Evolutionary conservation across 2,888 invertebrate species (phyloP).

Genomic region (Cephus pulcher): DNA sequence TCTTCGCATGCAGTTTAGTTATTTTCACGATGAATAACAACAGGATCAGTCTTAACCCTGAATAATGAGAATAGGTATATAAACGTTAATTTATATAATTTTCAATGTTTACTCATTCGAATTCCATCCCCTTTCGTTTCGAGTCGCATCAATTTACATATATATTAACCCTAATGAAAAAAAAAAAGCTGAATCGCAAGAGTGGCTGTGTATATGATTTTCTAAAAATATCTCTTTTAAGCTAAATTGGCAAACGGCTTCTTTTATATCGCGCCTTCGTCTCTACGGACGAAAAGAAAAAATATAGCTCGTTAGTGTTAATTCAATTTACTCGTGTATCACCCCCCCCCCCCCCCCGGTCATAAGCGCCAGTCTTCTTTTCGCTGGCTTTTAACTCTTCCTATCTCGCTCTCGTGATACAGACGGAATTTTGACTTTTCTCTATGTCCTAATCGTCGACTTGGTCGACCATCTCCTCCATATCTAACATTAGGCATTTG

Average conservation of each 20-base stretch:
- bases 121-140: neutral
- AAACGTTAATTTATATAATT: neutral
- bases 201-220: conserved; percentile 27
- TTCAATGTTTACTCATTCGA: neutral
- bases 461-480: neutral
- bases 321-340: neutral
- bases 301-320: neutral
- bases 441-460: neutral
- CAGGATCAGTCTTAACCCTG: neutral
- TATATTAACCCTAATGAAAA: conserved; percentile 8
- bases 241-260: neutral
- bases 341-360: neutral
- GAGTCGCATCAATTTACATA: neutral
- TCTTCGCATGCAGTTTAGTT: neutral
- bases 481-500: conserved; percentile 44
- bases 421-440: neutral
- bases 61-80: neutral
- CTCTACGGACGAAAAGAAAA: neutral
- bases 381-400: neutral
- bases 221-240: conserved; percentile 39
- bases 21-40: neutral
- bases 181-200: conserved; percentile 15
- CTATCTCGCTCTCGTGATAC: neutral
- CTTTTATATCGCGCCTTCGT: neutral
- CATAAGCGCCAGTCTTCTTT: neutral